These are phyloP conservation scores for Mayetiola destructor DNA, from an alignment of 2,888 invertebrate genomes.

Conservation along the genomic window DNA sequence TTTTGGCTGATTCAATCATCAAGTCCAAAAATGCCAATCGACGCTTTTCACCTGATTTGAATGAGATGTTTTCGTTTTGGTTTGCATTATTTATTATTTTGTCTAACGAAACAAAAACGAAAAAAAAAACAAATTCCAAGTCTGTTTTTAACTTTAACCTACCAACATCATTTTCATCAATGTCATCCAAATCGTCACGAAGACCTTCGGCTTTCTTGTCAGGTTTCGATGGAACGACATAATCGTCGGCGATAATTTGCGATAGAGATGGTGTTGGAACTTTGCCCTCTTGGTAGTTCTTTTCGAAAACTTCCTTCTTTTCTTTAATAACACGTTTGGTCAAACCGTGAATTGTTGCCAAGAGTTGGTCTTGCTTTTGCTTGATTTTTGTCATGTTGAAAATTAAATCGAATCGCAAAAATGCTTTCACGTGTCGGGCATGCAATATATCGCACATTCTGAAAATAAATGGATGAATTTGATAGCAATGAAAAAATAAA, in stretches of 20 bases:
- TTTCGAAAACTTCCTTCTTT: slow-evolving; percentile 45
- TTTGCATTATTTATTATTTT: slow-evolving; percentile 30
- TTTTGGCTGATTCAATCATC: slow-evolving; percentile 70
- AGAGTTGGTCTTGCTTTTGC: slow-evolving; percentile 49
- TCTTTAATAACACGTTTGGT: slow-evolving; percentile 49
- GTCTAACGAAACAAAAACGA: not conserved
- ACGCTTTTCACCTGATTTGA: slow-evolving; percentile 39
- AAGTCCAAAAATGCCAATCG: slow-evolving; percentile 76
- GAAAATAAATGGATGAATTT: not conserved
- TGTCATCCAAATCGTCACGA: slow-evolving; percentile 64
- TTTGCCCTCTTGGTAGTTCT: slow-evolving; percentile 38
- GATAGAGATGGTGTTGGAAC: slow-evolving; percentile 34
- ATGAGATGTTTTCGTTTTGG: slow-evolving; percentile 44
- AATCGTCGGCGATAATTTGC: slow-evolving; percentile 31
- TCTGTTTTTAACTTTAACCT: not conserved
- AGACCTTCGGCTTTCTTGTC: slow-evolving; percentile 40
- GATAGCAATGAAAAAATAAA: too few relatives aligned
- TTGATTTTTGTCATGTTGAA: slow-evolving; percentile 34
- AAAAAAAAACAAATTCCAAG: not conserved
- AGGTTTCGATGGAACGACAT: slow-evolving; percentile 29
- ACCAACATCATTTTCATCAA: slow-evolving; percentile 63
- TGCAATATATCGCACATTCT: slow-evolving; percentile 64
- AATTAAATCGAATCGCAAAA: slow-evolving; percentile 21
- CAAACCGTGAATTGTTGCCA: slow-evolving; percentile 57
- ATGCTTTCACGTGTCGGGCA: slow-evolving; percentile 41